Conservation (phyloP, 2,888 invertebrate genomes). For the Caenorhabditis zanzibari region DNA sequence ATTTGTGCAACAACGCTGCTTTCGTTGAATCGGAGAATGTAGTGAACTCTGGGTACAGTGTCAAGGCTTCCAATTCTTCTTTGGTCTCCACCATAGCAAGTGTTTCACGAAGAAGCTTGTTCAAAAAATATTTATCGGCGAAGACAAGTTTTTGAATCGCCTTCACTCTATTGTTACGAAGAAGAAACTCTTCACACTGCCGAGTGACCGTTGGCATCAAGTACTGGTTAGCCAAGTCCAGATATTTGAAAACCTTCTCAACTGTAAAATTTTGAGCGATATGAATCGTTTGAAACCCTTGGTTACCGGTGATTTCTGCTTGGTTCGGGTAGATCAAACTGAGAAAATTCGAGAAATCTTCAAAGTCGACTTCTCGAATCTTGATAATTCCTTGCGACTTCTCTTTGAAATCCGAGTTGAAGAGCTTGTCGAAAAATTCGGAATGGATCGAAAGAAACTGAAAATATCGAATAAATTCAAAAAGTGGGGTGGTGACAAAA, state of each 20-base stretch:
- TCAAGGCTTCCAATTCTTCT: slow-evolving; percentile 10
- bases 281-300: background rate
- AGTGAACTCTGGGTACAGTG: background rate
- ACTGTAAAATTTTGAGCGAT: background rate
- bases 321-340: slow-evolving; percentile 11
- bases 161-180: slow-evolving; percentile 6
- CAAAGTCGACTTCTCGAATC: slow-evolving; percentile 1
- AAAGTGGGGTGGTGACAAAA: too few species aligned
- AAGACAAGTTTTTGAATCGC: slow-evolving; percentile 18
- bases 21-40: slow-evolving; percentile 2
- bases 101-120: slow-evolving; percentile 19
- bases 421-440: slow-evolving; percentile 21
- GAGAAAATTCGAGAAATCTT: slow-evolving; percentile 3
- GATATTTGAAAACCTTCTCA: background rate
- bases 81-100: background rate
- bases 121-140: slow-evolving; percentile 9
- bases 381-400: background rate
- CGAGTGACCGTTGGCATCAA: slow-evolving; percentile 5
- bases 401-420: slow-evolving; percentile 27
- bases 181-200: slow-evolving; percentile 25
- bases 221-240: slow-evolving; percentile 6
- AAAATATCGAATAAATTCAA: background rate
- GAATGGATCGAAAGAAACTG: slow-evolving; percentile 28
- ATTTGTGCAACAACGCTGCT: slow-evolving; percentile 10
- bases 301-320: slow-evolving; percentile 1